Evolutionary conservation across 2,888 invertebrate genomes (phyloP), one percentile per base, ranked within the genome.

Genomic region (Lottia scabra): DNA sequence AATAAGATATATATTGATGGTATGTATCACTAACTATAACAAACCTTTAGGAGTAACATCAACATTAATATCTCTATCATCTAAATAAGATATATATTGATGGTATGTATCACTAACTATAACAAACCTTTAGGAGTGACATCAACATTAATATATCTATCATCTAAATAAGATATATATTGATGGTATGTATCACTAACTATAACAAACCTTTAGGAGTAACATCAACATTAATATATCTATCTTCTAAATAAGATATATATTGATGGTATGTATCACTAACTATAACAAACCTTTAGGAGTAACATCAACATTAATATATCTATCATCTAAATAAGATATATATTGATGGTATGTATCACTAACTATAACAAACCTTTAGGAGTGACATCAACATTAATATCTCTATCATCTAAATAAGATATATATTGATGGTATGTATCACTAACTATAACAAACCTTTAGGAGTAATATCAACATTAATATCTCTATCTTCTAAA

Each of bases 91-190:
- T 27, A 85, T 79, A 72, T 84, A 87, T 73, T 93, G 93, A 79
- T 93, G 94, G 87, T 96, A 96, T 83, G 95, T 93, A 78, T 95
- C 95, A 85, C 96, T 96, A 73, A 96, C 92, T 70, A 97, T 91
- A 89, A 97, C 69, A 67, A 30, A 80, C 82, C 80, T 73, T 79
- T 79, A 15, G 72, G 46, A 2, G 72, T 66, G 23, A 46, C 73
- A 19, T 73, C 75, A 13, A 71, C 43, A 13, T 93, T 93, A 63
- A 92, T 92, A 38, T 94, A 89, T 90, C 94, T 92, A 43, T 80
- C 79, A 46, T 85, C 83, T 27, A 80, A 71, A 5, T 73, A 73
- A 8, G 78, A 77, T 27, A 85, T 79, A 72, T 84, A 87, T 73
- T 93, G 93, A 79, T 93, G 94, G 87, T 96, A 96, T 83, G 95